These are phyloP conservation scores for Tetraodon nigroviridis DNA, from an alignment of 2,113 vertebrate genomes.

Conservation along the genomic window DNA sequence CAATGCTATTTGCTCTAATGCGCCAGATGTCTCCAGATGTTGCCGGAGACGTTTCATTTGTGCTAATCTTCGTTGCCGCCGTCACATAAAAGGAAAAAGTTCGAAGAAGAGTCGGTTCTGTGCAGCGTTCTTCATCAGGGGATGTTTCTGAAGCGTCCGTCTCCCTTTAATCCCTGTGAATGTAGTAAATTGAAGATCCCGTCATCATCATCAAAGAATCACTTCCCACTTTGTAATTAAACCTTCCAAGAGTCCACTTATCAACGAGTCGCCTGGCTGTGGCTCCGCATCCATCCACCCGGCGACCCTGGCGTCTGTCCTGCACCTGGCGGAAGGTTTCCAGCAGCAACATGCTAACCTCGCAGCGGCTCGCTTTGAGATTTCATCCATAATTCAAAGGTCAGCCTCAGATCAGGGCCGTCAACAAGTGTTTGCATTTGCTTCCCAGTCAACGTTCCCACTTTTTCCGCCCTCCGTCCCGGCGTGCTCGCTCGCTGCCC, in stretches of 20 bases:
- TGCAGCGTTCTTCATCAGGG: conserved; percentile 61
- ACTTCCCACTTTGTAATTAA: conserved; percentile 68
- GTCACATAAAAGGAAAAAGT: conserved; percentile 43
- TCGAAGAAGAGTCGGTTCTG: conserved; percentile 54
- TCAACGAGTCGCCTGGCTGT: too few relatives aligned
- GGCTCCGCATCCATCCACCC: too few relatives aligned
- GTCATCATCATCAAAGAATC: conserved; percentile 68
- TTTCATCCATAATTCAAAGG: conserved; percentile 67
- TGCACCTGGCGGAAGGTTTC: neutral
- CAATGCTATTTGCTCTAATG: neutral
- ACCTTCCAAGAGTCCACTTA: conserved; percentile 14
- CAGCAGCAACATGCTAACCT: conserved; percentile 45
- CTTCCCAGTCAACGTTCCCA: conserved; percentile 40
- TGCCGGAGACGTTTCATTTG: conserved; percentile 30
- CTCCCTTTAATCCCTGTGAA: conserved; percentile 73
- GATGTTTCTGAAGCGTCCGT: conserved; percentile 52
- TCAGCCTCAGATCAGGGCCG: too few relatives aligned
- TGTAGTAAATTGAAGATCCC: conserved; percentile 70
- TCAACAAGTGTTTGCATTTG: conserved; percentile 29
- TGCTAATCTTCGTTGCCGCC: conserved; percentile 31
- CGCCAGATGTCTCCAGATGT: conserved; percentile 1
- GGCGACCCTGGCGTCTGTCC: too few relatives aligned
- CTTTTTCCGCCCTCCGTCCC: conserved; percentile 52
- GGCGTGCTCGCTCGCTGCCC: conserved; percentile 76
- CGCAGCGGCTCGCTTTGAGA: conserved; percentile 61